These are phyloP conservation scores for Fistularia tabacaria DNA, from an alignment of 2,797 vertebrate genomes.

Conservation along the genomic window DNA sequence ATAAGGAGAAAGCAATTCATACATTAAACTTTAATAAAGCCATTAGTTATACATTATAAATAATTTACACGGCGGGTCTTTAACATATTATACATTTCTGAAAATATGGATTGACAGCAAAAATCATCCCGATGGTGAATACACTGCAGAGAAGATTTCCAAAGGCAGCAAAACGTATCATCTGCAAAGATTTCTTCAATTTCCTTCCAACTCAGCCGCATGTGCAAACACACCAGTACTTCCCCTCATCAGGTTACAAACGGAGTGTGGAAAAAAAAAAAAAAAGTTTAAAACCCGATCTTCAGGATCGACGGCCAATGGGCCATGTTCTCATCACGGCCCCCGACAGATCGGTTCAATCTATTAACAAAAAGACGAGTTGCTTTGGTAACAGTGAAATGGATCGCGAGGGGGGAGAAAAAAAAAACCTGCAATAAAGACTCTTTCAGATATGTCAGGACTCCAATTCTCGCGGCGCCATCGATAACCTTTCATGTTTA, in stretches of 20 bases:
- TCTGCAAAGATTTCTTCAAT: no score
- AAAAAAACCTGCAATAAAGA: conserved; percentile 20
- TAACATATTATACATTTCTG: neutral
- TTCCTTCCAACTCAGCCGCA: no score
- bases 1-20: neutral
- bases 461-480: conserved; percentile 57
- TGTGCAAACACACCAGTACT: no score
- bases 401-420: neutral
- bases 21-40: conserved; percentile 1
- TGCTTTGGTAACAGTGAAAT: conserved; percentile 11
- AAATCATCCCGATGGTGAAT: no score
- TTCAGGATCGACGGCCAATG: conserved; percentile 12
- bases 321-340: conserved; percentile 15
- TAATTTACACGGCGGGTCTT: neutral
- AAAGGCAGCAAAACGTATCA: no score
- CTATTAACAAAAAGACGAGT: conserved; percentile 27
- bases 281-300: conserved; percentile 21
- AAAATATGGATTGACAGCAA: neutral
- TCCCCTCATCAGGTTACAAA: no score
- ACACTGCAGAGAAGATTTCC: no score
- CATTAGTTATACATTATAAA: neutral
- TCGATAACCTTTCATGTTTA: conserved; percentile 75
- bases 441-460: conserved; percentile 53
- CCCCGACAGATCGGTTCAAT: conserved; percentile 8
- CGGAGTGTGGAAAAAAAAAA: no score